Evolutionary conservation across 2,797 vertebrate genomes (phyloP).

Genomic region (Moxostoma hubbsi): DNA sequence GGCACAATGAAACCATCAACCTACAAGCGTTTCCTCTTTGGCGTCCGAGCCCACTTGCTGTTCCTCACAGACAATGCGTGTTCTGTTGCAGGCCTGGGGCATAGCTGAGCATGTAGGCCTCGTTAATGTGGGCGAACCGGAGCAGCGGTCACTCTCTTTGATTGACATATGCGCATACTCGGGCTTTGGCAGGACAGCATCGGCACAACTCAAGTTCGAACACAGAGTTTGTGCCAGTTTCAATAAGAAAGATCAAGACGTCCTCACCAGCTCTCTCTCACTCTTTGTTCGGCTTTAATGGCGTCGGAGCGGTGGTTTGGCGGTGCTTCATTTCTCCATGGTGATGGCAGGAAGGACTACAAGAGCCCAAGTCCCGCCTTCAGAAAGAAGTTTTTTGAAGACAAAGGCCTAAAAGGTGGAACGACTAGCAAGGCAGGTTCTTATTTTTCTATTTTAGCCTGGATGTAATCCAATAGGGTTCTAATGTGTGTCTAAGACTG

Average conservation of each 20-base stretch:
- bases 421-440: slow-evolving; percentile 43
- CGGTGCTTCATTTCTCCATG: slow-evolving; percentile 64
- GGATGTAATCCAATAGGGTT: no score
- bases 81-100: slow-evolving; percentile 43
- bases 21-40: slow-evolving; percentile 33
- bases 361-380: slow-evolving; percentile 16
- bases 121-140: slow-evolving; percentile 36
- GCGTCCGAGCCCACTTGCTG: slow-evolving; percentile 44
- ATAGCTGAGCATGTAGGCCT: slow-evolving; percentile 46
- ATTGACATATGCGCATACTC: background rate
- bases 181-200: slow-evolving; percentile 34
- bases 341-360: slow-evolving; percentile 44
- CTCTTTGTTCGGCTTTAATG: slow-evolving; percentile 61
- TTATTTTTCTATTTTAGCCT: background rate
- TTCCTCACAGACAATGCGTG: slow-evolving; percentile 47
- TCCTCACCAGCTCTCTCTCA: background rate
- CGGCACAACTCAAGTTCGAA: slow-evolving; percentile 26
- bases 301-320: slow-evolving; percentile 72
- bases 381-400: slow-evolving; percentile 27
- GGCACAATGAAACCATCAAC: slow-evolving; percentile 29
- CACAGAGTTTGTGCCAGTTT: slow-evolving; percentile 3
- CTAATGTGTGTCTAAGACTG: background rate
- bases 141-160: slow-evolving; percentile 28
- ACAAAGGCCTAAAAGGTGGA: slow-evolving; percentile 16
- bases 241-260: slow-evolving; percentile 17